These are phyloP conservation scores for Bradysia coprophila DNA, from an alignment of 1,140 invertebrate species.

Conservation along the genomic window DNA sequence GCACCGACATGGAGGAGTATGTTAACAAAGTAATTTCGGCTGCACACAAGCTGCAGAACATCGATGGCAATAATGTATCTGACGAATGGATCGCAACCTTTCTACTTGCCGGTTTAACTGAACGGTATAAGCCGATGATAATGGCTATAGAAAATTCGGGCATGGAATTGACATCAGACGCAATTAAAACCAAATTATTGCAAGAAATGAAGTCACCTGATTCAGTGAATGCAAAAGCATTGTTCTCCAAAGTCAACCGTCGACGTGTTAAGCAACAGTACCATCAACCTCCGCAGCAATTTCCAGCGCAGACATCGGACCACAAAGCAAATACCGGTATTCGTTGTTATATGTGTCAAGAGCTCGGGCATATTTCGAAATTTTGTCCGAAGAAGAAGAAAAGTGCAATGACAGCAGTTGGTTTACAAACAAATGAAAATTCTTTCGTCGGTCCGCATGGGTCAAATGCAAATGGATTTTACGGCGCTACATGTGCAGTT, in stretches of 20 bases:
- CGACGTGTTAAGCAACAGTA: neutral
- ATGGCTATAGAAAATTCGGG: slow-evolving; percentile 19
- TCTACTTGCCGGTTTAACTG: slow-evolving; percentile 18
- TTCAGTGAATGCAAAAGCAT: too few species aligned
- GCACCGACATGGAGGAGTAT: slow-evolving; percentile 15
- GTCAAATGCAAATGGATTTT: neutral
- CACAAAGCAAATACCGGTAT: slow-evolving; percentile 2
- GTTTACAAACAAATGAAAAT: too few species aligned
- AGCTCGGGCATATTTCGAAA: neutral
- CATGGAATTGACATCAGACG: slow-evolving; percentile 14
- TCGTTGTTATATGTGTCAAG: slow-evolving; percentile 3
- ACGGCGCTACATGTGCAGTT: neutral
- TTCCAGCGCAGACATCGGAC: slow-evolving; percentile 4
- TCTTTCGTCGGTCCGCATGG: too few species aligned
- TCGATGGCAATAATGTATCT: slow-evolving; percentile 14
- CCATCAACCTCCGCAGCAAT: neutral
- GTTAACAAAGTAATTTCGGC: slow-evolving; percentile 17
- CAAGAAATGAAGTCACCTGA: too few species aligned
- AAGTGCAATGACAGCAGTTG: too few species aligned
- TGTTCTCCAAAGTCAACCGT: too few species aligned
- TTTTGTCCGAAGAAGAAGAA: slow-evolving; percentile 3
- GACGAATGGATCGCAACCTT: slow-evolving; percentile 19
- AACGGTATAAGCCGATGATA: slow-evolving; percentile 23
- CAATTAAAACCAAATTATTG: slow-evolving; percentile 21
- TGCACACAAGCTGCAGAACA: slow-evolving; percentile 13